Conservation (phyloP, 1,140 invertebrate genomes). For the Bombus waltoni region DNA sequence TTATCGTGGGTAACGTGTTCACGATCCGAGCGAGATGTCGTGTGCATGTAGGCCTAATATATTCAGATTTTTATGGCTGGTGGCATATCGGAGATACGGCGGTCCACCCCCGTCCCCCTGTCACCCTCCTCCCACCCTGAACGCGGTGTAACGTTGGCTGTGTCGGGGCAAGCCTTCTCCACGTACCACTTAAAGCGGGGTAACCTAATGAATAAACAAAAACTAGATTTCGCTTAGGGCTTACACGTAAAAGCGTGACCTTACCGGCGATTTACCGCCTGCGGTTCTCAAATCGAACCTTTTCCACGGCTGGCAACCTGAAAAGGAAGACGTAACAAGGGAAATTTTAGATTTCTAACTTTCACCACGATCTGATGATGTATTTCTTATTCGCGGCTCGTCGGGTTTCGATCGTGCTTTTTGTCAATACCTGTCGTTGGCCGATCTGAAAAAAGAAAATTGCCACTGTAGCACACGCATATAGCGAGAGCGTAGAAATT, state of each 20-base stretch:
- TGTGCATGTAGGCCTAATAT: constrained; percentile 79
- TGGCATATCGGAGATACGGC: constrained; percentile 80
- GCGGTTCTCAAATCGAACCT: constrained; percentile 65
- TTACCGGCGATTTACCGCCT: constrained; percentile 75
- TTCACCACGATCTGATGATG: no score
- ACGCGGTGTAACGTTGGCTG: neutral
- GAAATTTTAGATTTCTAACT: neutral
- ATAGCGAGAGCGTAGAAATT: no score
- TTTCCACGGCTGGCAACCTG: neutral
- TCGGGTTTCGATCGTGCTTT: no score
- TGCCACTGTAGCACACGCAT: no score
- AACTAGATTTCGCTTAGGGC: constrained; percentile 80
- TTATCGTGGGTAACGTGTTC: constrained; percentile 75
- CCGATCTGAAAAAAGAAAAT: no score
- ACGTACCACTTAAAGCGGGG: constrained; percentile 77
- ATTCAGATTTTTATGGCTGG: constrained; percentile 83
- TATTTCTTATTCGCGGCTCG: no score
- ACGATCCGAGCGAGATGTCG: constrained; percentile 77
- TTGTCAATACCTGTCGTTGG: no score
- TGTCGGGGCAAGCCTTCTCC: constrained; percentile 59
- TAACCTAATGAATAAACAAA: constrained; percentile 83
- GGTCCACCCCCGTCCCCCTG: constrained; percentile 62
- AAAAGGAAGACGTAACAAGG: neutral
- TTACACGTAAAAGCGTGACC: constrained; percentile 82
- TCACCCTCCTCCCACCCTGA: neutral